Base-by-base conservation (phyloP, 2,888 invertebrate species). In the Platycheirus rosarum region DNA sequence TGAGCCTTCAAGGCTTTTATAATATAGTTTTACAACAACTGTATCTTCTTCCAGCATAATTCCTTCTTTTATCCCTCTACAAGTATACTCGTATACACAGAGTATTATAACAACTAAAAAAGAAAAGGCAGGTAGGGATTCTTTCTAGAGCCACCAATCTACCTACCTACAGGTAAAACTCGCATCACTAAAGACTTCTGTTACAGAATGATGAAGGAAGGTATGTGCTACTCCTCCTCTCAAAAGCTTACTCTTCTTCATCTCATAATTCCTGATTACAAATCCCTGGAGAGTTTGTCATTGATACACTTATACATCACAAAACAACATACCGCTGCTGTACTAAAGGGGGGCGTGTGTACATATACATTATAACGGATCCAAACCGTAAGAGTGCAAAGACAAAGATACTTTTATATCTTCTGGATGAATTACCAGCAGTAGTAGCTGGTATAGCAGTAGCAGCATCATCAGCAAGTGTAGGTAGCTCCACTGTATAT, bases 181-280 rank as follows among this genome's bases (percentile, higher is more conserved):
- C 35, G n/a, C 51, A 62, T 51, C 16, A 53, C 53, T 53, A 71
- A 44, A 16, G 20, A 14, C 42, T 40, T 9, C 13, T 8, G 18
- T 8, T 6, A 51, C 42, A 44, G 42, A 53, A 51, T 20, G 29
- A 3, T 1, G 29, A 7, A 32, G 29, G n/a, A n/a, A n/a, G n/a
- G n/a, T n/a, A 32, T 3, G 23, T 6, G 6, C 23, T 32, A 5
- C 8, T 32, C 29, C 16, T 16, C 44, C 13, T 37, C 35, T 37
- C 20, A 37, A 6, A 57, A 57, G 23, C 57, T 16, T 60, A 60
- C 44, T 44, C 29, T 79, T 66, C 66, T 51, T 9, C 71, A 73
- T 73, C 40, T 57, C 76, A 77, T 77, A 77, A 82, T 82, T 82
- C 49, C 73, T 82, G 82, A 82, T 82, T 73, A 82, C 77, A 69